phyloP scores from a whole-genome alignment of 2,888 invertebrate species.

The Morpho helenor region DNA sequence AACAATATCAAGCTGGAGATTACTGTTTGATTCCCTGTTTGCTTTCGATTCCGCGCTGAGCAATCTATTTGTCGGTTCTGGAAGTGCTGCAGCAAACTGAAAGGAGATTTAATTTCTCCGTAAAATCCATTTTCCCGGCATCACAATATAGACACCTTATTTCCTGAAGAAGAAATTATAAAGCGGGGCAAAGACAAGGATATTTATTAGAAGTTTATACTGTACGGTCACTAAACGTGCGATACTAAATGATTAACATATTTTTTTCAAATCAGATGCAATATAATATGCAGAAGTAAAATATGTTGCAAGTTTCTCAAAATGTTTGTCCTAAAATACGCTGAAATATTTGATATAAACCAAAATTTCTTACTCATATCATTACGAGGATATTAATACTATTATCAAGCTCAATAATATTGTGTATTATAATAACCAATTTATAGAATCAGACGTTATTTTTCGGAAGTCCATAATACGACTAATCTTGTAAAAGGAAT shows the following conservation, averaged over 20 bases:
- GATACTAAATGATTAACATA: neutral
- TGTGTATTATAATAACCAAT: too few relatives aligned
- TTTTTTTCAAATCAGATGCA: neutral
- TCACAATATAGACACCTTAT: constrained; percentile 48
- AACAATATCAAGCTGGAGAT: constrained; percentile 25
- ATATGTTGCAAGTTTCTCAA: too few relatives aligned
- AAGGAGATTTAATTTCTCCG: constrained; percentile 45
- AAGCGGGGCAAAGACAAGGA: constrained; percentile 53
- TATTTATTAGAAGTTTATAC: constrained; percentile 11
- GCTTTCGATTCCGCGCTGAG: constrained; percentile 31
- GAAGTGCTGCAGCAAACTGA: constrained; percentile 20
- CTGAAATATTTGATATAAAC: too few relatives aligned
- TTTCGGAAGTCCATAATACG: too few relatives aligned
- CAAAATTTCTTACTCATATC: too few relatives aligned
- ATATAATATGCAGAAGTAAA: neutral
- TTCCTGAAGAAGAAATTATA: constrained; percentile 40
- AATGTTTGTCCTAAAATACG: too few relatives aligned
- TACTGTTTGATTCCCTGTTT: constrained; percentile 30
- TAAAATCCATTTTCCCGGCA: constrained; percentile 24
- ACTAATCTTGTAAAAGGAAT: too few relatives aligned
- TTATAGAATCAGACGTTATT: too few relatives aligned
- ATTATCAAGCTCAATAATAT: too few relatives aligned
- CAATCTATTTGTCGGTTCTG: constrained; percentile 27
- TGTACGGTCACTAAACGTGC: neutral
- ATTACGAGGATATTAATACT: too few relatives aligned